Evolutionary conservation across 2,113 vertebrate genomes (phyloP).

Genomic region (Oncorhynchus masou): DNA sequence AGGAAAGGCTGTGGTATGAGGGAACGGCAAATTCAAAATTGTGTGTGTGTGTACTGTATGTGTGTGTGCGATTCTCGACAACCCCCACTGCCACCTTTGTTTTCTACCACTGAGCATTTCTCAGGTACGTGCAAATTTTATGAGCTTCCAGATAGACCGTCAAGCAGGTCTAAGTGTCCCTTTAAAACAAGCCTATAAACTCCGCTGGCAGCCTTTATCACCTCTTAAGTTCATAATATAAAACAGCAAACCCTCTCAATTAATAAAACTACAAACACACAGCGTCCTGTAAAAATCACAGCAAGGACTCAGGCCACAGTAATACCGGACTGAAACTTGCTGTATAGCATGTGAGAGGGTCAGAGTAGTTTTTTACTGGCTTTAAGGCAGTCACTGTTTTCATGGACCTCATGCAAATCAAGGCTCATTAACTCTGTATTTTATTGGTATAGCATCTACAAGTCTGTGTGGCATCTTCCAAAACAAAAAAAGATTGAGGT

Average conservation of each 20-base stretch:
- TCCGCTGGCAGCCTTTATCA: conserved; percentile 58
- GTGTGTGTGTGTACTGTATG: conserved; percentile 10
- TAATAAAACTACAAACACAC: conserved; percentile 34
- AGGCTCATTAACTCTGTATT: conserved; percentile 40
- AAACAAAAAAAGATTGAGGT: conserved; percentile 14
- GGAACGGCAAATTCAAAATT: conserved; percentile 59
- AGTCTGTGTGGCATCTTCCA: conserved; percentile 14
- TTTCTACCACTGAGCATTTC: conserved; percentile 69
- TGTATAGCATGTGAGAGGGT: conserved; percentile 8
- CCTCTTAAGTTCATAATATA: conserved; percentile 57
- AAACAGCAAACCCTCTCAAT: conserved; percentile 50
- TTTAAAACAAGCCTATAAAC: conserved; percentile 74
- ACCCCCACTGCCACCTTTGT: conserved; percentile 50
- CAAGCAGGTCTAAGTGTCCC: conserved; percentile 53
- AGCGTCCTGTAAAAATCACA: conserved; percentile 26
- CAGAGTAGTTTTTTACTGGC: conserved; percentile 5
- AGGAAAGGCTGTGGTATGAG: conserved; percentile 42
- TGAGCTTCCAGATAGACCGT: conserved; percentile 68
- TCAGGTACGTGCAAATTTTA: conserved; percentile 76
- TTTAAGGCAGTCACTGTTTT: conserved; percentile 36
- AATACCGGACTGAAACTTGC: neutral
- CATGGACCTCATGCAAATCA: conserved; percentile 20
- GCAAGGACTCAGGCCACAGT: conserved; percentile 37
- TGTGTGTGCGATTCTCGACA: conserved; percentile 33
- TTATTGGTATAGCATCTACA: conserved; percentile 28